Evolutionary conservation across 37 sponge, comb jelly and placozoan species (phyloP).

Genomic region (Halichondria panicea): DNA sequence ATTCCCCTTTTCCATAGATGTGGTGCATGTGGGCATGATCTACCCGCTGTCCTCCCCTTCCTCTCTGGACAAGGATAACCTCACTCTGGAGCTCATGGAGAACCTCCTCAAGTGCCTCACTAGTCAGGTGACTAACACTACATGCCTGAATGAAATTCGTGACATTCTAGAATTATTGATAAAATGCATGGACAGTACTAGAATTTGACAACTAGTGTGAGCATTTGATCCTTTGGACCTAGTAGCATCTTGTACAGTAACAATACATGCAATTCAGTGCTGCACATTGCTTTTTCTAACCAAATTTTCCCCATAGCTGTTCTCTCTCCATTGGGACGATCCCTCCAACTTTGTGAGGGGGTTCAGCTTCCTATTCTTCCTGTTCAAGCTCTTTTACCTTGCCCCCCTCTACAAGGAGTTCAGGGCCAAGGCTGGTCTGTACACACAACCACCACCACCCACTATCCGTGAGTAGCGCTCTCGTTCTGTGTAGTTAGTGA

Average conservation of each 20-base stretch:
- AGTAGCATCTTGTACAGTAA: constrained; percentile 5
- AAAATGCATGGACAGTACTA: neutral
- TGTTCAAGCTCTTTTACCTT: constrained; percentile 84
- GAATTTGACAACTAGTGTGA: neutral
- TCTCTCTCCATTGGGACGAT: constrained; percentile 74
- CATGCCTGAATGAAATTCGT: neutral
- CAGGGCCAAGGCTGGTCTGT: constrained; percentile 45
- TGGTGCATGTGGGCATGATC: constrained; percentile 11
- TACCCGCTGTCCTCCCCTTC: constrained; percentile 12
- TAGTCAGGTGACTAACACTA: constrained; percentile 7
- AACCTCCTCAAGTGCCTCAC: constrained; percentile 47
- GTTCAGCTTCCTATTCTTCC: constrained; percentile 81
- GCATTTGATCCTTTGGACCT: constrained; percentile 1
- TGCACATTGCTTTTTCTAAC: constrained; percentile 10
- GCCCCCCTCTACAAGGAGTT: constrained; percentile 79
- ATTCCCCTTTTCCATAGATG: constrained; percentile 13
- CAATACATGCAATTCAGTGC: constrained; percentile 15
- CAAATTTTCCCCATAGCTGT: too few species aligned
- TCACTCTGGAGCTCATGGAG: constrained; percentile 52
- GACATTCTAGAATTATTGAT: constrained; percentile 5
- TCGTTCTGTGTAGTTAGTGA: too few species aligned
- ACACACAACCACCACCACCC: constrained; percentile 45
- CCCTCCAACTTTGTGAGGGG: constrained; percentile 60
- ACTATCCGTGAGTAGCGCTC: constrained; percentile 20
- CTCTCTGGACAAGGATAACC: neutral